Base-by-base conservation (phyloP, 2,888 invertebrate genomes). In the Stenodera caucasica region DNA sequence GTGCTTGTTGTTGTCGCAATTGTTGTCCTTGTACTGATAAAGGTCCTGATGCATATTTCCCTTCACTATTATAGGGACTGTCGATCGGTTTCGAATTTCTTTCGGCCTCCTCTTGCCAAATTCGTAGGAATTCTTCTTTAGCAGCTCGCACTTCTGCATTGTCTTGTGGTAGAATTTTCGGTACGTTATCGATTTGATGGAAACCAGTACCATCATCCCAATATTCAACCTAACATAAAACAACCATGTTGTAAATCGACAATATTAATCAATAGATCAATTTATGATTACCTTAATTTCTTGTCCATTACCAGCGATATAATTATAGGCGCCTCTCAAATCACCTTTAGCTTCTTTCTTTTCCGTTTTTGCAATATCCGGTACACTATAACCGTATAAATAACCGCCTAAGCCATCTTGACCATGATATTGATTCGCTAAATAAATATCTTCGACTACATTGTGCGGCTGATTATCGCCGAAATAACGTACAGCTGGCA, bases 201-300 rank as follows among this genome's bases (percentile, higher is more conserved):
- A 91, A 91, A n/a, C 91, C 91, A 66, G 85, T 82, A 66, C 86
- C 85, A 75, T 90, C 89, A 60, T 90, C 89, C 85, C 88, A 90
- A 78, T 91, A 91, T 64, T 86, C 83, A 2, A 88, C 87, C 86
- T 87, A 63, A n/a, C 33, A 52, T 40, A 32, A 49, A 49, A 30
- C 8, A 53, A 45, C 26, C 11, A 30, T 26, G 26, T 45, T 12
- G 4, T 51, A 33, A 63, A 33, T 6, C 6, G 14, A 49, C 26
- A 26, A 26, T 26, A 4, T 4, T 26, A 26, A 26, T 26, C 5
- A 26, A 5, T 54, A 9, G n/a, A 33, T 18, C 21, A 61, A 66
- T 21, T 21, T 23, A 5, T n/a, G 32, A 57, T 62, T 75, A 87
- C 87, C 82, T 86, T 85, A 60, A 88, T 83, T 60, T 85, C 81